phyloP scores from a whole-genome alignment of 2,113 vertebrate species.

The Thamnaconus septentrionalis region DNA sequence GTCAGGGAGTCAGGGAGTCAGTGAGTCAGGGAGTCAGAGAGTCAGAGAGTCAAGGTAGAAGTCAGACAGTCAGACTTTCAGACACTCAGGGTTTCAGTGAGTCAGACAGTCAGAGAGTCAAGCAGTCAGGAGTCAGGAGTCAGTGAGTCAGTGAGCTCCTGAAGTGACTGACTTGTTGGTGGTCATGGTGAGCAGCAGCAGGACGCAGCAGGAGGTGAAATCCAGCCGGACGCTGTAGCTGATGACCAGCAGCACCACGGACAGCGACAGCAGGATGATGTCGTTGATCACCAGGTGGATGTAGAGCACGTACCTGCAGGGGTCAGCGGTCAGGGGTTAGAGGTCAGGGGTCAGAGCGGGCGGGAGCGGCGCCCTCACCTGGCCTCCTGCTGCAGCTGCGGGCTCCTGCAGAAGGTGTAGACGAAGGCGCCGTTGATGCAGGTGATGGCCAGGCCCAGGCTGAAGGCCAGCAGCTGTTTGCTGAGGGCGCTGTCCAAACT shows the following conservation, averaged over 20 bases:
- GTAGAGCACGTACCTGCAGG: conserved; percentile 64
- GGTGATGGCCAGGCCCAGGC: conserved; percentile 66
- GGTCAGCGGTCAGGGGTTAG: conserved; percentile 52
- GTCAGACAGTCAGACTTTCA: too few relatives aligned
- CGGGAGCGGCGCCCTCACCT: conserved; percentile 14
- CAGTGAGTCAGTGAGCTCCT: too few relatives aligned
- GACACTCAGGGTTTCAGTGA: too few relatives aligned
- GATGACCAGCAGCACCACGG: conserved; percentile 54
- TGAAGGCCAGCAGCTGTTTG: conserved; percentile 51
- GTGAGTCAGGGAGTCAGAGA: too few relatives aligned
- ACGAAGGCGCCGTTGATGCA: conserved; percentile 65
- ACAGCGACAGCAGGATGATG: conserved; percentile 44
- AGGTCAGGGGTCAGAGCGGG: background rate
- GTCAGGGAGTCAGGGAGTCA: too few relatives aligned
- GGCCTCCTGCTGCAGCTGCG: conserved; percentile 48
- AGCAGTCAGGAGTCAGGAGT: too few relatives aligned
- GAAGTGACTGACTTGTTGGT: conserved; percentile 37
- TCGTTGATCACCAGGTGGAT: conserved; percentile 59
- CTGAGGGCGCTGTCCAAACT: background rate
- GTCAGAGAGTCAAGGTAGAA: too few relatives aligned
- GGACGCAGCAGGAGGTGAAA: conserved; percentile 34
- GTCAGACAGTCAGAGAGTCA: too few relatives aligned
- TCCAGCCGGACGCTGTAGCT: conserved; percentile 16
- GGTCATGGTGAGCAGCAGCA: conserved; percentile 27
- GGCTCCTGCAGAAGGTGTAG: conserved; percentile 57